These are phyloP conservation scores for Heterotilapia buettikoferi DNA, from an alignment of 2,113 vertebrate genomes.

Conservation along the genomic window DNA sequence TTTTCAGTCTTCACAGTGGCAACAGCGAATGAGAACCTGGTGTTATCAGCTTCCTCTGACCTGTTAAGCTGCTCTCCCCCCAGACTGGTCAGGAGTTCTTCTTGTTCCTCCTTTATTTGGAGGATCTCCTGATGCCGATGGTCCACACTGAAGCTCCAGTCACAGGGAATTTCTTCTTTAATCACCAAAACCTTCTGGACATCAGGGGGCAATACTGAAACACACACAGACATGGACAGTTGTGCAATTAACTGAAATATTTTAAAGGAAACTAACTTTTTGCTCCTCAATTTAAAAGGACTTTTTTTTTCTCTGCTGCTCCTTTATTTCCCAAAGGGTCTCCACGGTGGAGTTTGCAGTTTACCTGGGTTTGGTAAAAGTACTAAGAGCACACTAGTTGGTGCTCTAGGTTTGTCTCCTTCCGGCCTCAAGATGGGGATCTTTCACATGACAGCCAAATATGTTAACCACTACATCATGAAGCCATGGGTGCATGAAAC, in stretches of 20 bases:
- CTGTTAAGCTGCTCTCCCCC: background rate
- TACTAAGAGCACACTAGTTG: background rate
- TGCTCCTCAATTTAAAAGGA: background rate
- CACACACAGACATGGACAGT: background rate
- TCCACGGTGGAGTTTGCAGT: background rate
- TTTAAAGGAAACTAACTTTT: background rate
- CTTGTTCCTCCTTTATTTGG: background rate
- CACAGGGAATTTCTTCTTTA: background rate
- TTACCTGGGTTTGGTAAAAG: background rate
- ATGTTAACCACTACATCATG: background rate
- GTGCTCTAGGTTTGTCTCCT: background rate
- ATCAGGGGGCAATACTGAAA: background rate
- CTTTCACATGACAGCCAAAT: background rate
- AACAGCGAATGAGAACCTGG: background rate
- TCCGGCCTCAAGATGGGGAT: background rate
- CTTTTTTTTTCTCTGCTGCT: accelerated
- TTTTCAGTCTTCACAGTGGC: background rate
- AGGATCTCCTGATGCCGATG: background rate
- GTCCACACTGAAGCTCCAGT: background rate
- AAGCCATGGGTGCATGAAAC: background rate
- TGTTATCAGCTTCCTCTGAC: background rate
- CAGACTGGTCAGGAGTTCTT: background rate
- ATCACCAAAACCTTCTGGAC: background rate
- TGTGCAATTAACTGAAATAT: background rate
- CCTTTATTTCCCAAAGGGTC: background rate